These are phyloP conservation scores for Saturnia japonica DNA, from an alignment of 2,888 invertebrate genomes.

Conservation along the genomic window DNA sequence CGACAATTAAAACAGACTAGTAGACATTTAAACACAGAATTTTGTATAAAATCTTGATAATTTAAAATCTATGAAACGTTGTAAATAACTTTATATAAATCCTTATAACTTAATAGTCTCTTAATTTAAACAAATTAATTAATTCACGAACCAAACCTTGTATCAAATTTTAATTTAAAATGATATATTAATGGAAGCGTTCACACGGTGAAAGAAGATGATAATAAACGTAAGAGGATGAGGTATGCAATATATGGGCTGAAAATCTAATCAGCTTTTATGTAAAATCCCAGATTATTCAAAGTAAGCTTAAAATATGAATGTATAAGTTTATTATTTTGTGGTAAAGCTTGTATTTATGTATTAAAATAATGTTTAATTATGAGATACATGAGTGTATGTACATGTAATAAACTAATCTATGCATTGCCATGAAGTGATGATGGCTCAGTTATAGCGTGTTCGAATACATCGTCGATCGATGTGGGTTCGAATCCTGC, in stretches of 20 bases:
- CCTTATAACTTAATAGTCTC: background rate
- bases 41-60: background rate
- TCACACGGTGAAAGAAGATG: conserved; percentile 5
- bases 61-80: background rate
- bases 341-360: background rate
- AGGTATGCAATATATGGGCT: conserved; percentile 18
- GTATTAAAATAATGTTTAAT: background rate
- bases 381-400: background rate
- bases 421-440: background rate
- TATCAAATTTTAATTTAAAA: conserved; percentile 8
- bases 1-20: background rate
- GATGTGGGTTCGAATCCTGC: too few relatives aligned
- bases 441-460: too few relatives aligned
- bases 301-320: background rate
- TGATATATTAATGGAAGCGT: conserved; percentile 10
- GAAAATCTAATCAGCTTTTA: conserved; percentile 14
- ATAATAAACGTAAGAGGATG: conserved; percentile 17
- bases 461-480: too few relatives aligned
- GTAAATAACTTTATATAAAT: background rate
- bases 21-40: background rate
- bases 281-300: conserved; percentile 8
- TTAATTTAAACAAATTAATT: background rate
- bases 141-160: background rate
- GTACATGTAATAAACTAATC: background rate
- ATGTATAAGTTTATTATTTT: background rate